phyloP scores from a whole-genome alignment of 2,888 invertebrate genomes.

The Agrotis exclamationis region DNA sequence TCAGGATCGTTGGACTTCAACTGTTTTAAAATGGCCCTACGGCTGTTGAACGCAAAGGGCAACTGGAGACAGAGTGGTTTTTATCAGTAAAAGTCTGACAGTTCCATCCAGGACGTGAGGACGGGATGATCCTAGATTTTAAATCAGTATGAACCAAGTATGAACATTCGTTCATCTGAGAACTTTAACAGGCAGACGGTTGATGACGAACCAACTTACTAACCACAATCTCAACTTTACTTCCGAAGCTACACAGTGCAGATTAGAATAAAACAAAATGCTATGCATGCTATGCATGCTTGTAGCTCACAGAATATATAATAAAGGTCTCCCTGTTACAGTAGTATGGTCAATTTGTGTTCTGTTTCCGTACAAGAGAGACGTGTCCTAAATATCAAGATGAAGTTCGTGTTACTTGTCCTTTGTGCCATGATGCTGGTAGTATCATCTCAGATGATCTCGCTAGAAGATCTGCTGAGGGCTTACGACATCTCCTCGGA shows the following conservation, averaged over 20 bases:
- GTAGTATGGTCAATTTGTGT: slow-evolving; percentile 28
- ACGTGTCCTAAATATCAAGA: slow-evolving; percentile 25
- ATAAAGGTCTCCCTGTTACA: slow-evolving; percentile 6
- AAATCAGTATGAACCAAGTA: too few species aligned
- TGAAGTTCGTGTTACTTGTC: slow-evolving; percentile 42
- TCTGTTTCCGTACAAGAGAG: slow-evolving; percentile 24
- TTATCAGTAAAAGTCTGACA: too few species aligned
- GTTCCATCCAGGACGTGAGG: too few species aligned
- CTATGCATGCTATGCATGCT: background rate
- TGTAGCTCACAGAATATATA: slow-evolving; percentile 9
- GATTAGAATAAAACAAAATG: slow-evolving; percentile 6
- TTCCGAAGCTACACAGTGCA: background rate
- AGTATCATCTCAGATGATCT: slow-evolving; percentile 26
- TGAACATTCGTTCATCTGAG: too few species aligned
- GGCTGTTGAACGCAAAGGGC: too few species aligned
- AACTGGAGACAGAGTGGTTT: too few species aligned
- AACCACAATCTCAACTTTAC: slow-evolving; percentile 23
- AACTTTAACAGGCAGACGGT: too few species aligned
- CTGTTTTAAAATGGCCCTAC: too few species aligned
- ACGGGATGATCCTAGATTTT: too few species aligned
- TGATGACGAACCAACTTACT: too few species aligned
- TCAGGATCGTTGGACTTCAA: too few species aligned
- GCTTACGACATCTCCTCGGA: slow-evolving; percentile 29
- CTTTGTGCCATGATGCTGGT: slow-evolving; percentile 46
- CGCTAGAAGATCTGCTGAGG: slow-evolving; percentile 32